Conservation (phyloP, 2,797 vertebrate species). For the Euthynnus affinis region DNA sequence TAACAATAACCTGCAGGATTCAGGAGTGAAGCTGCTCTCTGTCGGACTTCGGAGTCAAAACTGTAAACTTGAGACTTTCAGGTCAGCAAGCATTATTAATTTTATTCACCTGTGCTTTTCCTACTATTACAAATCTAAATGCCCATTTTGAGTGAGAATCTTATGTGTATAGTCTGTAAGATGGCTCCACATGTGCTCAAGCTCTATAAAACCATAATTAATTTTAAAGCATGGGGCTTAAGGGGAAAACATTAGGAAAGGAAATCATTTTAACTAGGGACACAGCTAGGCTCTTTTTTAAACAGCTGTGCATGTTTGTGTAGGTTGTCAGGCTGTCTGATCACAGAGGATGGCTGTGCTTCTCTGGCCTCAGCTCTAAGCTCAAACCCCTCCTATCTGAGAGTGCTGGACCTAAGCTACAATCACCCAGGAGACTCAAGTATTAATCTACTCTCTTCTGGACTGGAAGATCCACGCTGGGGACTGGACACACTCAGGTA, state of each 20-base stretch:
- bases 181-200: neutral
- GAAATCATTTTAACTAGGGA: too few relatives aligned
- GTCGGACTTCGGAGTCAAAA: slow-evolving; percentile 16
- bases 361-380: slow-evolving; percentile 28
- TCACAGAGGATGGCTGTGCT: slow-evolving; percentile 24
- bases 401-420: slow-evolving; percentile 37
- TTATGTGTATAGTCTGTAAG: neutral
- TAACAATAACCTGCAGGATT: slow-evolving; percentile 26
- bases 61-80: slow-evolving; percentile 17
- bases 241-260: too few relatives aligned
- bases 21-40: slow-evolving; percentile 11
- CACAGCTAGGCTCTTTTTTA: neutral
- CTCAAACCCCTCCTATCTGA: slow-evolving; percentile 30
- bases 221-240: too few relatives aligned
- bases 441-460: neutral
- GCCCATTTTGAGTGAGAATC: too few relatives aligned
- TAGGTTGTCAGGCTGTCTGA: slow-evolving; percentile 40
- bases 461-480: slow-evolving; percentile 3
- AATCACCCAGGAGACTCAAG: slow-evolving; percentile 12
- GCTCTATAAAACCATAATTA: too few relatives aligned
- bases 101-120: too few relatives aligned
- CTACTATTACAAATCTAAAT: too few relatives aligned
- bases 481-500: slow-evolving; percentile 41
- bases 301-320: neutral
- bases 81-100: neutral